A percentile compares a stretch with the other conserved stretches of the same genome.
Evolutionary conservation across 2,113 vertebrate species (phyloP).

Genomic region (Ictalurus punctatus): DNA sequence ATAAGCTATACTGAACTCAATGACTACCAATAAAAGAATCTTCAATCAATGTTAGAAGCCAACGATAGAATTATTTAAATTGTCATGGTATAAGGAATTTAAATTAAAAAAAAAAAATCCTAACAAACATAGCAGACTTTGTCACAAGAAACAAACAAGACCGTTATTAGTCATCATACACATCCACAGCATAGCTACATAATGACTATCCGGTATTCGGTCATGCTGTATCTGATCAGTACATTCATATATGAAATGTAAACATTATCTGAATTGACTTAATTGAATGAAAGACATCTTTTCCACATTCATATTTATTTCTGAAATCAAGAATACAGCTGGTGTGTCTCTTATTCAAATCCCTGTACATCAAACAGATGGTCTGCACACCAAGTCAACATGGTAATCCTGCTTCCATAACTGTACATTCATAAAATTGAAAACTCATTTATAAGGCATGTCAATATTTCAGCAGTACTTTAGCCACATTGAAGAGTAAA

Average conservation of each 20-base stretch:
- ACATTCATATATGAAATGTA: background rate
- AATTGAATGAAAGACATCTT: background rate
- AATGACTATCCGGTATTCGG: background rate
- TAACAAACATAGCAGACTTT: background rate
- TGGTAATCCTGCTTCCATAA: slow-evolving; percentile 62
- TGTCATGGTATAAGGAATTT: background rate
- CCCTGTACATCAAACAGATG: slow-evolving; percentile 57
- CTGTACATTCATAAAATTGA: slow-evolving; percentile 63
- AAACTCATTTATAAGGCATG: slow-evolving; percentile 71
- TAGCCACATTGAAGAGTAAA: slow-evolving; percentile 57
- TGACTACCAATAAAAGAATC: background rate
- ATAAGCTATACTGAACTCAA: background rate
- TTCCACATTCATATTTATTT: slow-evolving; percentile 75
- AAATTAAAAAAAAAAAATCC: too few relatives aligned
- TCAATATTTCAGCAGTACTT: slow-evolving; percentile 67
- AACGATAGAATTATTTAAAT: background rate
- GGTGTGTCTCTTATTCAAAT: slow-evolving; percentile 63
- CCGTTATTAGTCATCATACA: background rate
- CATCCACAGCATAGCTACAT: background rate
- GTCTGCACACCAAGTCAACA: slow-evolving; percentile 59
- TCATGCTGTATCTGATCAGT: background rate
- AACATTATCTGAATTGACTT: background rate
- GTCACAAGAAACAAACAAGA: background rate
- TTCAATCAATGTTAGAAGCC: background rate
- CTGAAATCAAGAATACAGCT: slow-evolving; percentile 72